These are phyloP conservation scores for Equus przewalskii DNA, from an alignment of 2,113 vertebrate species.

Conservation along the genomic window DNA sequence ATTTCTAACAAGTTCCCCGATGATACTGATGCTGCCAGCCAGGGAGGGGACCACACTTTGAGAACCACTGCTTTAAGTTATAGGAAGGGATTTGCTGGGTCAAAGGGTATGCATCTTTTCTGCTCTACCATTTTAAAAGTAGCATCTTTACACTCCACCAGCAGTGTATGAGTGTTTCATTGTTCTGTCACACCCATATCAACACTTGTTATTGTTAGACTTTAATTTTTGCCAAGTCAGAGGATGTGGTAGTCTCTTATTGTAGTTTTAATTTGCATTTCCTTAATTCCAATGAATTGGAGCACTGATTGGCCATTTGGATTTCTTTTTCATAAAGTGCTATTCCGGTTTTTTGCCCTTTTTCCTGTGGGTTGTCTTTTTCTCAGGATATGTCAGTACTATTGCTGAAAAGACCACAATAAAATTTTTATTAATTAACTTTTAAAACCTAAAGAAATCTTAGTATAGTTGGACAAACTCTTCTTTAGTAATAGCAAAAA, in stretches of 20 bases:
- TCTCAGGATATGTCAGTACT: neutral
- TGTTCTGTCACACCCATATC: neutral
- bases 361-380: slow-evolving; percentile 39
- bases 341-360: neutral
- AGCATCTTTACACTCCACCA: neutral
- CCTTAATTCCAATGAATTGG: neutral
- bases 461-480: neutral
- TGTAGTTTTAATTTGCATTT: neutral
- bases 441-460: slow-evolving; percentile 43
- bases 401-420: neutral
- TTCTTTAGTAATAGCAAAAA: neutral
- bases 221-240: neutral
- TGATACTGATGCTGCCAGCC: neutral
- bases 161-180: too few relatives aligned
- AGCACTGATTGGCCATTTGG: neutral
- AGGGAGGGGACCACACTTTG: neutral
- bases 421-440: neutral
- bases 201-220: neutral
- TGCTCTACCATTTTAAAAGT: neutral
- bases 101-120: neutral
- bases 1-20: neutral
- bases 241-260: neutral
- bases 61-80: neutral
- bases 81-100: neutral
- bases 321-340: neutral